Conservation (phyloP, 2,888 invertebrate genomes). For the Microplitis manilae region DNA sequence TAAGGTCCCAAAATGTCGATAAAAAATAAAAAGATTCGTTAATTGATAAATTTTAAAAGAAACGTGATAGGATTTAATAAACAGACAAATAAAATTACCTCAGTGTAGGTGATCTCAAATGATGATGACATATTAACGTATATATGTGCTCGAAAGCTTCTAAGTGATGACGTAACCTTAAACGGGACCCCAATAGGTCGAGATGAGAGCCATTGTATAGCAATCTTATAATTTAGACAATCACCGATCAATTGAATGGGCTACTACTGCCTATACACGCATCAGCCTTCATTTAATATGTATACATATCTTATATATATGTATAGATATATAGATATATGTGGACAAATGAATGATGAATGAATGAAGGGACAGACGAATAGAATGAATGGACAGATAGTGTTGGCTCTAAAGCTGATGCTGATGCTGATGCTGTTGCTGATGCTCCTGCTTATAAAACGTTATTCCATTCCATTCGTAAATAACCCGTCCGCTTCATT, state of each 20-base stretch:
- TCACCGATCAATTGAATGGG: constrained; percentile 73
- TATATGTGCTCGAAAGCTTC: constrained; percentile 56
- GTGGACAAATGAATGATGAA: constrained; percentile 68
- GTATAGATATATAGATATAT: neutral
- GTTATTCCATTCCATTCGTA: constrained; percentile 63
- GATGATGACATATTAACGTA: constrained; percentile 24
- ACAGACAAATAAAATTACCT: too few species aligned
- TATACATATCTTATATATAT: constrained; percentile 4
- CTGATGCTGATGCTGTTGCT: neutral
- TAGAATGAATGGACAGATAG: constrained; percentile 71
- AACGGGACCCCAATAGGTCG: constrained; percentile 72
- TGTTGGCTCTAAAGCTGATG: constrained; percentile 60
- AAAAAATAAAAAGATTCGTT: too few species aligned
- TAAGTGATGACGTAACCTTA: constrained; percentile 71
- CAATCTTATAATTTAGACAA: constrained; percentile 73
- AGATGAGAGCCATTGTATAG: constrained; percentile 73
- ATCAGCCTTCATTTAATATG: constrained; percentile 62
- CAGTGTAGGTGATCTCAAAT: neutral
- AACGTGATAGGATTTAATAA: too few species aligned
- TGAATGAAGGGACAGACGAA: constrained; percentile 72
- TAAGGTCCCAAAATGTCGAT: too few species aligned
- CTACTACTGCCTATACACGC: constrained; percentile 71
- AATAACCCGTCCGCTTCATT: constrained; percentile 71
- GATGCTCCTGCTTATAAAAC: neutral
- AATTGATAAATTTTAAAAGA: too few species aligned